Conservation (phyloP, 2,113 vertebrate genomes). For the Oxygymnocypris stewartii region DNA sequence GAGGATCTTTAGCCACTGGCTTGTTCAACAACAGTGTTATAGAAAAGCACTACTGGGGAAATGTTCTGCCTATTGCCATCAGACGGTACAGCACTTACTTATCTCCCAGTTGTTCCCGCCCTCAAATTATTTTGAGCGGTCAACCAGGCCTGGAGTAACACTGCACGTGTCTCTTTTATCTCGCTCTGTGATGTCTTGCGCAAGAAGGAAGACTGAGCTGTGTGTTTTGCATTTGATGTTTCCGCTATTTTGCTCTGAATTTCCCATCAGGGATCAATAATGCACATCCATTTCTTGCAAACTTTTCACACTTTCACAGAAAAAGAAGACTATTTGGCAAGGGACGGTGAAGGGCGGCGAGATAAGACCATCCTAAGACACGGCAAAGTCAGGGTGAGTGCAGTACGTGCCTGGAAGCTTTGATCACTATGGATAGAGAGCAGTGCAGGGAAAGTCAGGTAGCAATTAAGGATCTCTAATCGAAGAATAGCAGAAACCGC, state of each 20-base stretch:
- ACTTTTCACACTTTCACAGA: conserved; percentile 18
- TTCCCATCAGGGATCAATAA: conserved; percentile 41
- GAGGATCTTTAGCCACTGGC: not conserved
- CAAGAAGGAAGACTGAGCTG: not conserved
- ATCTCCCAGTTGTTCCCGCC: conserved; percentile 18
- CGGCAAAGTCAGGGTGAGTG: not conserved
- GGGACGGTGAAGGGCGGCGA: not conserved
- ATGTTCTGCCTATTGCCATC: conserved; percentile 10
- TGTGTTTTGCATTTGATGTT: conserved; percentile 11
- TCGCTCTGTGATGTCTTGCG: not conserved
- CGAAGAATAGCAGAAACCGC: not conserved
- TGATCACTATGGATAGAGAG: not conserved
- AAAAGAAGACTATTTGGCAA: conserved; percentile 1
- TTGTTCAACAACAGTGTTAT: conserved; percentile 10
- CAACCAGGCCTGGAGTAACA: not conserved
- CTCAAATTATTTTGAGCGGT: conserved; percentile 5
- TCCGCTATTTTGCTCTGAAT: not conserved
- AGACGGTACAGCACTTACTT: conserved; percentile 9
- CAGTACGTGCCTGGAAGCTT: not conserved
- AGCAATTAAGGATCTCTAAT: not conserved
- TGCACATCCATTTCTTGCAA: conserved; percentile 3
- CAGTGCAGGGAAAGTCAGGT: not conserved
- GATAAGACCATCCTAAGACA: not conserved
- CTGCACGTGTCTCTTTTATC: conserved; percentile 5
- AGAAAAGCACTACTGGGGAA: conserved; percentile 11